Evolutionary conservation across 2,888 invertebrate species (phyloP), one percentile per base, ranked within the genome.

Genomic region (Zygaena filipendulae): DNA sequence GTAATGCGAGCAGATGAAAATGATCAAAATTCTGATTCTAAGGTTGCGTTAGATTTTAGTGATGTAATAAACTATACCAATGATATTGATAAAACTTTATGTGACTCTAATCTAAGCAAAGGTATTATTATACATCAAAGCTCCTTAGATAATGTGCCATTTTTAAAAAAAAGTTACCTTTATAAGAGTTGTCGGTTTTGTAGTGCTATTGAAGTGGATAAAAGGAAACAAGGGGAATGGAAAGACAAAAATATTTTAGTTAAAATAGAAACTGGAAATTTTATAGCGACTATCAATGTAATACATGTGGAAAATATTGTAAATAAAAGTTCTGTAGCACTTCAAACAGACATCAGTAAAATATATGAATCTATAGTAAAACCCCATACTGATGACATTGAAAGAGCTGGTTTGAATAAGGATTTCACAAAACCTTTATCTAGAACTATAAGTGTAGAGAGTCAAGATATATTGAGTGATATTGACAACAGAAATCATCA

Each of bases 111-210:
- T 25, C 19, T 13, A 20, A 10, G 16, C 13, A 11, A 30, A 25
- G 25, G 21, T 21, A 10, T 13, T n/a, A 35, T 1, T 11, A 11
- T n/a, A 12, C n/a, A 3, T 21, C 27, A 35, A 19, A n/a, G n/a
- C n/a, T n/a, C n/a, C n/a, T n/a, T n/a, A n/a, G n/a, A n/a, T n/a
- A 57, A 55, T 42, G 59, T 75, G 22, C 61, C 59, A 39, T 77
- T 67, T 52, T 59, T 52, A 28, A 61, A 59, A 47, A 69, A 49
- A 38, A 48, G 61, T 38, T 42, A 36, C 26, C 46, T 75, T 6
- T 33, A 33, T 30, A 49, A 63, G 36, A 44, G 45, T 21, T 62
- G 64, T 46, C 28, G 25, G 11, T 25, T 48, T 31, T 61, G 56
- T 37, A 46, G 28, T 29, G 25, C 30, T 32, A 10, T 12, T 26